These are phyloP conservation scores for Bembecia ichneumoniformis DNA, from an alignment of 2,888 invertebrate species.

Conservation along the genomic window DNA sequence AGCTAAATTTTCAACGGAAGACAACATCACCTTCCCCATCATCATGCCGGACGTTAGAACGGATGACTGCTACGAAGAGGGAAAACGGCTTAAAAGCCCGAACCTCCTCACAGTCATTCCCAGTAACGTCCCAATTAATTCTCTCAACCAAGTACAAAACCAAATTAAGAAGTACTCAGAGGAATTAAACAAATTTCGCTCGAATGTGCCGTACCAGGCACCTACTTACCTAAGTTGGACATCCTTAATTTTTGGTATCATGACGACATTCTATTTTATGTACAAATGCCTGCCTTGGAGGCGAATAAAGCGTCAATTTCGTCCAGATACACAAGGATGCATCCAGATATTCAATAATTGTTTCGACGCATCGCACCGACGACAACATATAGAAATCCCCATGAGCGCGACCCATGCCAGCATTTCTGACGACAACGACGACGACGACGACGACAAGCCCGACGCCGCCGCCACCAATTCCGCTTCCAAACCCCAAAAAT, in stretches of 20 bases:
- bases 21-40: background rate
- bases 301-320: too few relatives aligned
- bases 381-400: background rate
- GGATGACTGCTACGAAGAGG: background rate
- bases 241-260: too few relatives aligned
- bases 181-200: too few relatives aligned
- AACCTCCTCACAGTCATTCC: background rate
- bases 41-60: background rate
- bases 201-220: too few relatives aligned
- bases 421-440: background rate
- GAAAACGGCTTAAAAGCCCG: background rate
- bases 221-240: too few relatives aligned
- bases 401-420: background rate
- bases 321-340: too few relatives aligned
- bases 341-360: background rate
- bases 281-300: too few relatives aligned
- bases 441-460: too few relatives aligned
- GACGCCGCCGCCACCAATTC: too few relatives aligned
- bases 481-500: background rate
- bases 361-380: background rate
- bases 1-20: background rate
- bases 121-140: background rate
- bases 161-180: too few relatives aligned
- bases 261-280: too few relatives aligned
- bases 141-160: background rate